Base-by-base conservation (phyloP, 2,888 invertebrate genomes). In the Rapana venosa region DNA sequence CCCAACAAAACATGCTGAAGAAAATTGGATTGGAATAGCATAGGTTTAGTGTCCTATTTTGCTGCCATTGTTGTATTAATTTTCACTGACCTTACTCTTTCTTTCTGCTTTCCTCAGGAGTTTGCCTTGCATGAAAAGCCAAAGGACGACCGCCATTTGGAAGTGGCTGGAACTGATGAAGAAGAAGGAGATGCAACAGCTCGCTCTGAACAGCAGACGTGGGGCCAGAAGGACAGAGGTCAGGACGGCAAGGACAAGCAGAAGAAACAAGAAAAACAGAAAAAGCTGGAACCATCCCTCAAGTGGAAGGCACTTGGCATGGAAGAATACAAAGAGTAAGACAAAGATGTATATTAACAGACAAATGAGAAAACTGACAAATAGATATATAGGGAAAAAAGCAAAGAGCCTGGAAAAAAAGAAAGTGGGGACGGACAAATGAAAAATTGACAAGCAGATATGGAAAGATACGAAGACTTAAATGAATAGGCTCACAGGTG, bases 281-380 rank as follows among this genome's bases (percentile, higher is more conserved):
- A 92, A 91, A 95, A 94, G 84, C 91, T 95, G 90, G 95, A 96
- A 90, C 95, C 96, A 13, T 95, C 95, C 4, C 92, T 96, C 30
- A 96, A 95, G 90, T 96, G 96, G 96, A 94, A 94, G 91, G 93
- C 93, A 56, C 93, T 95, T 26, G 94, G 94, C 47, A 92, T 95
- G 92, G 95, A 95, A 32, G 95, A 95, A 89, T 93, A 94, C 74
- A 93, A 92, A 90, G 93, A 93, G 92, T 91, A 89, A 91, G 92
- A 88, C 36, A 79, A 32, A 79, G 26, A 77, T 77, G 15, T 22
- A 77, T 66, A 26, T 66, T 26, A 66, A 47, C 47, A 47, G 47
- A 47, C 47, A 47, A 8, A 47, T 47, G 47, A 47, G 47, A 47
- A 47, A 8, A 47, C 47, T 47, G 47, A 47, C 47, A 47, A 47